phyloP scores from a whole-genome alignment of 2,113 vertebrate species.

The Helogale parvula region DNA sequence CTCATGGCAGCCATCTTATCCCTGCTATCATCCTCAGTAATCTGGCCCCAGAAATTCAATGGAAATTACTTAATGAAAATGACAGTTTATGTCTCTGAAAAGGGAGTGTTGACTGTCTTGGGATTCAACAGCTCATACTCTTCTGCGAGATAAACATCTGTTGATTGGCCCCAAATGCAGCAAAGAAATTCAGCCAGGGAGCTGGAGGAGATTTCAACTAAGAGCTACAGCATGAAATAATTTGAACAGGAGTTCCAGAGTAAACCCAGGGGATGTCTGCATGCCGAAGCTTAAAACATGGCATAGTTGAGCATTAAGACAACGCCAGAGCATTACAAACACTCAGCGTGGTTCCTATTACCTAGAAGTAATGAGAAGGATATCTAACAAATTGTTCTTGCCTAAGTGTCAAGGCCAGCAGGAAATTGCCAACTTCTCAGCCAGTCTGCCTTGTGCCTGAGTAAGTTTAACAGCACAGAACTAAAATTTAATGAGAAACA shows the following conservation, averaged over 20 bases:
- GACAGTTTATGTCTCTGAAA: conserved; percentile 52
- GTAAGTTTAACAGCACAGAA: too few species aligned
- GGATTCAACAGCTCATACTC: conserved; percentile 48
- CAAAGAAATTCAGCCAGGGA: conserved; percentile 61
- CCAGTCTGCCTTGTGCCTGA: background rate
- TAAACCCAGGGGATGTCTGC: conserved; percentile 44
- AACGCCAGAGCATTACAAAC: background rate
- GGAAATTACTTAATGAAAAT: conserved; percentile 34
- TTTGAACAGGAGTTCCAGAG: conserved; percentile 53
- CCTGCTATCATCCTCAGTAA: background rate
- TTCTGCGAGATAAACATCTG: conserved; percentile 72
- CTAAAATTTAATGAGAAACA: background rate
- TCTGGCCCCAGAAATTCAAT: background rate
- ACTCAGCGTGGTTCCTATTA: background rate
- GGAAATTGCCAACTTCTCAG: background rate
- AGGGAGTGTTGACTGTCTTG: background rate
- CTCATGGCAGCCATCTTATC: background rate
- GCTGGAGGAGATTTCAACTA: conserved; percentile 49
- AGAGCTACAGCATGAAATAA: conserved; percentile 71
- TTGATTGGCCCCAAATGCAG: conserved; percentile 64
- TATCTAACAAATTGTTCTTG: background rate
- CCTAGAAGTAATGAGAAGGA: background rate
- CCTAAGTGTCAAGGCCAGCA: background rate
- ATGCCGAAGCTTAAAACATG: conserved; percentile 49
- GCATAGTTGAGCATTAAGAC: conserved; percentile 27